phyloP scores from a whole-genome alignment of 2,888 invertebrate species.

The Oxytorus armatus region DNA sequence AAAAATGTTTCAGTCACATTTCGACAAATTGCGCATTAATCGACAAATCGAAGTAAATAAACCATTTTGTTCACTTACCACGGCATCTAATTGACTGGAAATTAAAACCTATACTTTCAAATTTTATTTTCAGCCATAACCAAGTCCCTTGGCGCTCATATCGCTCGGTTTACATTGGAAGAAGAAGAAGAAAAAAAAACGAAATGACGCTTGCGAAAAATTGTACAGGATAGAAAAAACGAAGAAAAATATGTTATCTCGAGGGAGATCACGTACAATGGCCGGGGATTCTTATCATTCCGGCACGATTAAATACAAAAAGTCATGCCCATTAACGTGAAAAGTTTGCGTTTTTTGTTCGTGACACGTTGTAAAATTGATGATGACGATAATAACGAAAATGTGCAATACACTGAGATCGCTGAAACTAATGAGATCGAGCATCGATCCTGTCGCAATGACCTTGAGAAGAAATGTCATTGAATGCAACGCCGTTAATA shows the following conservation, averaged over 20 bases:
- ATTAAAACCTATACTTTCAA: too few species aligned
- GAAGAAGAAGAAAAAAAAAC: too few species aligned
- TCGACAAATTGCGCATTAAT: too few species aligned
- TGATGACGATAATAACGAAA: constrained; percentile 41
- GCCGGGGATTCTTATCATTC: constrained; percentile 59
- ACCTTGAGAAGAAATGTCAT: constrained; percentile 47
- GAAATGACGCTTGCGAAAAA: constrained; percentile 48
- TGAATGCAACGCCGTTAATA: constrained; percentile 45
- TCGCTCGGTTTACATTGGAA: too few species aligned
- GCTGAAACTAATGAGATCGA: too few species aligned
- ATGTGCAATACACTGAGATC: constrained; percentile 38
- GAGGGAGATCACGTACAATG: constrained; percentile 52
- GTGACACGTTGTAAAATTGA: constrained; percentile 1
- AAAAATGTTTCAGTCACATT: too few species aligned
- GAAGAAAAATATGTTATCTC: constrained; percentile 24
- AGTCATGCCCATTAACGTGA: constrained; percentile 28
- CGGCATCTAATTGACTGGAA: too few species aligned
- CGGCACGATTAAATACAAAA: constrained; percentile 46
- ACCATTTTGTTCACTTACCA: too few species aligned
- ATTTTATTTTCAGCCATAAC: too few species aligned
- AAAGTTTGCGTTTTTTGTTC: constrained; percentile 2
- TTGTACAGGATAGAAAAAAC: constrained; percentile 25
- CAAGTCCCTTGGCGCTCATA: too few species aligned
- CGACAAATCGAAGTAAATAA: too few species aligned
- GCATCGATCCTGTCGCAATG: background rate